phyloP scores from a whole-genome alignment of 2,113 vertebrate genomes.

The Ovibos moschatus region DNA sequence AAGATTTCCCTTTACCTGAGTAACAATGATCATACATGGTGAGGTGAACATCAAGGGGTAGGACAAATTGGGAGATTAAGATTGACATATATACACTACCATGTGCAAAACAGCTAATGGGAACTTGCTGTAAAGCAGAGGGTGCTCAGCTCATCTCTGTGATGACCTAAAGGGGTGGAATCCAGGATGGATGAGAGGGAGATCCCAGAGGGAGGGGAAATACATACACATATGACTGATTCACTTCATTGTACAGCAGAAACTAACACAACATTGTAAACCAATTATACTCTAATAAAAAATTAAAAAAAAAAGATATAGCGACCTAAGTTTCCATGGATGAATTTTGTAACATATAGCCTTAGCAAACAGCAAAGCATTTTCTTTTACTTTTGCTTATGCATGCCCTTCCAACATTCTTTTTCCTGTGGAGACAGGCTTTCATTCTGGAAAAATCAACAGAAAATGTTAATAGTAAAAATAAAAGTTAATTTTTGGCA shows the following conservation, averaged over 20 bases:
- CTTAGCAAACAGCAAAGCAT: not conserved
- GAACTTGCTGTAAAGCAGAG: not conserved
- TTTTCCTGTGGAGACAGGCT: not conserved
- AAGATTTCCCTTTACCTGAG: not conserved
- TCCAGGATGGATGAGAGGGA: not conserved
- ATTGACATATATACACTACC: not conserved
- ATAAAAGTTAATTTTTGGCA: not conserved
- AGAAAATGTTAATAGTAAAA: not conserved
- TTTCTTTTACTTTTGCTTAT: not conserved
- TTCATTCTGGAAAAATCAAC: not conserved
- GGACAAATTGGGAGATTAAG: not conserved
- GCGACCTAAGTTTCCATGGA: not conserved
- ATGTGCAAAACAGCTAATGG: not conserved
- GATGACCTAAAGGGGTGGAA: not conserved
- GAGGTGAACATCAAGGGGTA: not conserved
- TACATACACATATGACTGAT: not conserved
- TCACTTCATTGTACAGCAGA: not conserved
- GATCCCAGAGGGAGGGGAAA: not conserved
- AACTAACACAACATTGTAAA: not conserved
- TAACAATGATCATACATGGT: not conserved
- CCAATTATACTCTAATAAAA: not conserved
- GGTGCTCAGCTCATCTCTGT: not conserved
- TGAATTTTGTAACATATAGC: not conserved
- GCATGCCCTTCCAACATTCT: not conserved
- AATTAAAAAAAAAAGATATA: not conserved